Percentiles rank a stretch among this genome's conserved stretches.
phyloP scores from a whole-genome alignment of 2,113 vertebrate genomes.

The Gambusia affinis region DNA sequence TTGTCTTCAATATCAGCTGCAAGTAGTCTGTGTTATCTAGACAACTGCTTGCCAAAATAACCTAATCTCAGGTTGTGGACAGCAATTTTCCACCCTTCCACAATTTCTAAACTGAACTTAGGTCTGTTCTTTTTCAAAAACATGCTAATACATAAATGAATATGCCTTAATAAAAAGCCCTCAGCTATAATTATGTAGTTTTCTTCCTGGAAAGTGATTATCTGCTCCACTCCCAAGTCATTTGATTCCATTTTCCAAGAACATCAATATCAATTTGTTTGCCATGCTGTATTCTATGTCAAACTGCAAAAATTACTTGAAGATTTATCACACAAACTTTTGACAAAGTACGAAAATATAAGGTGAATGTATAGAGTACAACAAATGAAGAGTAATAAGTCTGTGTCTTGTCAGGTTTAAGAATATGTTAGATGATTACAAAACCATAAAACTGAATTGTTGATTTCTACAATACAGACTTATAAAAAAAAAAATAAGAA shows the following conservation, averaged over 20 bases:
- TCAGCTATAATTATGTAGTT: background rate
- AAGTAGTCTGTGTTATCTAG: background rate
- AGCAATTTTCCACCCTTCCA: background rate
- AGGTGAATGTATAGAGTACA: no score
- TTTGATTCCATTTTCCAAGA: background rate
- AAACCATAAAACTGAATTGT: no score
- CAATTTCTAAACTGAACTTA: background rate
- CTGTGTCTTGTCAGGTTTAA: no score
- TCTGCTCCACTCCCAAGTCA: background rate
- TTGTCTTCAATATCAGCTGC: background rate
- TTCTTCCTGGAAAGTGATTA: background rate
- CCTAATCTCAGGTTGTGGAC: background rate
- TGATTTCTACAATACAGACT: no score
- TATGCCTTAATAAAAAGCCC: background rate
- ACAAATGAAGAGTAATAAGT: no score
- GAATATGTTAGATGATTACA: no score
- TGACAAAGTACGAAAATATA: no score
- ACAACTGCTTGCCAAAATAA: background rate
- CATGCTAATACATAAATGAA: background rate
- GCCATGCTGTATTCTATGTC: background rate
- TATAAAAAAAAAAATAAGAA: no score
- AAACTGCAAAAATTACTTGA: background rate
- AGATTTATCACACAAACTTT: background rate
- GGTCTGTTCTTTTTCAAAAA: background rate
- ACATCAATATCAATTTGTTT: no score